A percentile compares a stretch with the other conserved stretches of the same genome.
These are phyloP conservation scores for Xenopus laevis DNA, from an alignment of 2,113 vertebrate species.

Conservation along the genomic window DNA sequence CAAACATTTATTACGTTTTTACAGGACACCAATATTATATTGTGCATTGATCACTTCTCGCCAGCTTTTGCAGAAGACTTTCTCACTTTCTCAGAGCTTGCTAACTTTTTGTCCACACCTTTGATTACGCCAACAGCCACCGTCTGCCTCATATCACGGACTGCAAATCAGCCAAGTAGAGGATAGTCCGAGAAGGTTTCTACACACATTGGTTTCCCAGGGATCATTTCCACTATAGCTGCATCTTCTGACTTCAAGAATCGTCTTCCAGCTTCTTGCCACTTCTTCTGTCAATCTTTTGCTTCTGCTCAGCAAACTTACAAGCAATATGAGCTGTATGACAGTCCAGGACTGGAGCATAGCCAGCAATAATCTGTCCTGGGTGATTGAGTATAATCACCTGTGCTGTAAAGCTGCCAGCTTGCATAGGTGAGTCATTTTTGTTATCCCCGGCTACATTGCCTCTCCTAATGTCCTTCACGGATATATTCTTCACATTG, in stretches of 20 bases:
- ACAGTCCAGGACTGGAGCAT: constrained; percentile 71
- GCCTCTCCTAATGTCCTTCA: constrained; percentile 47
- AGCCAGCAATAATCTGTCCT: constrained; percentile 66
- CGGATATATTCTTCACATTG: constrained; percentile 50
- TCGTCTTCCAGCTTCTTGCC: constrained; percentile 74
- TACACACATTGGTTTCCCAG: constrained; percentile 69
- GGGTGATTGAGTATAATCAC: constrained; percentile 78
- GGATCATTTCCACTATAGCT: constrained; percentile 69
- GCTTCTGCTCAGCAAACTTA: constrained; percentile 71
- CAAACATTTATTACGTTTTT: too few species aligned
- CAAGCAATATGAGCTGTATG: constrained; percentile 72
- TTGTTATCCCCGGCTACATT: constrained; percentile 47
- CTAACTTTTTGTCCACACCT: constrained; percentile 65
- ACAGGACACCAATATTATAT: too few species aligned
- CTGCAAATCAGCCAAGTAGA: constrained; percentile 68
- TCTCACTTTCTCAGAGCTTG: constrained; percentile 63
- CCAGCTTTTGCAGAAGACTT: constrained; percentile 70
- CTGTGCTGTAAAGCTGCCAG: constrained; percentile 51
- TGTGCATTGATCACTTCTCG: constrained; percentile 63
- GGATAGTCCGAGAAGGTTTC: constrained; percentile 71
- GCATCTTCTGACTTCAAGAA: constrained; percentile 70
- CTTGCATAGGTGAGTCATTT: constrained; percentile 39
- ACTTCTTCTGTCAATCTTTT: constrained; percentile 70
- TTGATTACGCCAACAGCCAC: constrained; percentile 76
- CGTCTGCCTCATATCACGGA: constrained; percentile 73